Conservation (phyloP, 2,797 vertebrate species). For the Acanthiza pusilla region DNA sequence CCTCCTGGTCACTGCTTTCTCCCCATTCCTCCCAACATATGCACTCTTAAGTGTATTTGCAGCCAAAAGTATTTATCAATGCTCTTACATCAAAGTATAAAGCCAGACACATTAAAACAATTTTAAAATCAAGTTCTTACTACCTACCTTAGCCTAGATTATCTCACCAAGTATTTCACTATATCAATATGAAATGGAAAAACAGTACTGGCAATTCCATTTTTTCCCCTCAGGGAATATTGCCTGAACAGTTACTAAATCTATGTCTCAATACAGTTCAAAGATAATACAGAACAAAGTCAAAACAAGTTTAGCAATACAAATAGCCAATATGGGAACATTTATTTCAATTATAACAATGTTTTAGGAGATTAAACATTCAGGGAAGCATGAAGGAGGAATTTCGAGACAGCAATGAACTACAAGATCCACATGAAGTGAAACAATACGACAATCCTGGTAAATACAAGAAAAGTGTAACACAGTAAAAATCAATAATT, state of each 20-base stretch:
- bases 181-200: not conserved
- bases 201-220: not conserved
- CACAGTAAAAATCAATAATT: not conserved
- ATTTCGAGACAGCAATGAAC: fast-evolving
- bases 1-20: not conserved
- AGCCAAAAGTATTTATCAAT: not conserved
- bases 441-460: not conserved
- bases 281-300: not conserved
- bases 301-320: not conserved
- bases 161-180: not conserved
- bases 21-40: not conserved
- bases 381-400: not conserved
- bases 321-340: not conserved
- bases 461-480: not conserved
- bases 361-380: not conserved
- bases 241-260: not conserved
- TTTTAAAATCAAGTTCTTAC: not conserved
- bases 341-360: not conserved
- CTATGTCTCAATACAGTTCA: not conserved
- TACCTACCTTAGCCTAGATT: not conserved
- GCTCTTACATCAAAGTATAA: not conserved
- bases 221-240: fast-evolving
- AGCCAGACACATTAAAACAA: not conserved
- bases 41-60: not conserved
- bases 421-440: not conserved